Evolutionary conservation across 2,113 vertebrate species (phyloP).

Genomic region (Oreochromis tanganicae): DNA sequence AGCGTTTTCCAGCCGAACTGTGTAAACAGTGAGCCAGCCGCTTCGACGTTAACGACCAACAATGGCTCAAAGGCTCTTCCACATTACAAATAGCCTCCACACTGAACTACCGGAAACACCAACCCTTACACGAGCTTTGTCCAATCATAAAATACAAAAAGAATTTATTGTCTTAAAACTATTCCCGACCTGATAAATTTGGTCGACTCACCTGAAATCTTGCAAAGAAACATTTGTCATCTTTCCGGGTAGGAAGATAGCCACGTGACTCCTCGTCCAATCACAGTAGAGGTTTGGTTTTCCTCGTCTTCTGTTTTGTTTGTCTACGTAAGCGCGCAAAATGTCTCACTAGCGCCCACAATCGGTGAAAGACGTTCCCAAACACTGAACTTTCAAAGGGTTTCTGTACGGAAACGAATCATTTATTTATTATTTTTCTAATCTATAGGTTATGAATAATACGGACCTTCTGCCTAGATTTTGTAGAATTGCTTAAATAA

Average conservation of each 20-base stretch:
- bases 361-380: neutral
- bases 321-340: neutral
- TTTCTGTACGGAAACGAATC: neutral
- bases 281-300: neutral
- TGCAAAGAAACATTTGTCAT: conserved; percentile 49
- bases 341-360: neutral
- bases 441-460: neutral
- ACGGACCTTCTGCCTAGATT: neutral
- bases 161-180: accelerated
- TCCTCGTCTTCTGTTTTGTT: neutral
- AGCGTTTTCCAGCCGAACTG: neutral
- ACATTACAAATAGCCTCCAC: neutral
- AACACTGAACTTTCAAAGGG: neutral
- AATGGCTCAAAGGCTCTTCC: neutral
- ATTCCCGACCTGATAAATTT: neutral
- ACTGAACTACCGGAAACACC: neutral
- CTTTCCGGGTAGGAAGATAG: conserved; percentile 22
- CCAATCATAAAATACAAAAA: neutral
- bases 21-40: neutral
- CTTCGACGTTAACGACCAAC: neutral
- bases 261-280: conserved; percentile 13
- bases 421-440: neutral
- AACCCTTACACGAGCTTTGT: neutral
- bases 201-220: conserved; percentile 8
- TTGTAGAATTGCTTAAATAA: neutral